Conservation (phyloP, 2,113 vertebrate species). For the Cephalopterus ornatus region DNA sequence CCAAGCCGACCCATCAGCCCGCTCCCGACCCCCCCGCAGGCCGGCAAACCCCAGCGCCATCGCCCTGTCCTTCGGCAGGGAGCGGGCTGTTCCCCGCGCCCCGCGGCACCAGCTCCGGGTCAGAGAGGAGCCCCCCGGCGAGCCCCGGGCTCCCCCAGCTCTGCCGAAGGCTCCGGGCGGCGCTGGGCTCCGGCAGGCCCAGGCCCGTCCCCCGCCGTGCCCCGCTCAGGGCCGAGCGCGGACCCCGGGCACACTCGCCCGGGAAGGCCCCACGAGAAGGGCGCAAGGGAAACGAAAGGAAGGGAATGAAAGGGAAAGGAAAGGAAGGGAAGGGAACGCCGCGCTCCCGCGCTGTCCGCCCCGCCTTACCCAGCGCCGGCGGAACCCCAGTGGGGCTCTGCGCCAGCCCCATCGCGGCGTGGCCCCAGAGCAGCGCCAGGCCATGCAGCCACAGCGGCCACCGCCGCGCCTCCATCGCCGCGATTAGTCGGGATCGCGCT, state of each 20-base stretch:
- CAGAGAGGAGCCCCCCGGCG: not conserved
- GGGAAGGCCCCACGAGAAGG: not conserved
- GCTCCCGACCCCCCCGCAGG: rapidly evolving
- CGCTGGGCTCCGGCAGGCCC: not conserved
- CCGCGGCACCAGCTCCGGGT: not conserved
- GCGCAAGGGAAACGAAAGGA: no score
- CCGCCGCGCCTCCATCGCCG: not conserved
- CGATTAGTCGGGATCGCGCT: rapidly evolving
- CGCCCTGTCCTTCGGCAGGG: not conserved
- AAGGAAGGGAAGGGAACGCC: no score
- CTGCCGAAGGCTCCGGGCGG: not conserved
- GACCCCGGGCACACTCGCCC: not conserved
- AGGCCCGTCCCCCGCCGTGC: not conserved
- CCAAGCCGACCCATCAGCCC: no score
- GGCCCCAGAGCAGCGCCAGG: not conserved
- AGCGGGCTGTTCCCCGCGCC: not conserved
- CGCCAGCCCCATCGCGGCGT: not conserved
- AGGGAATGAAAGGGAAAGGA: not conserved
- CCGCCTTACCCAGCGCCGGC: not conserved
- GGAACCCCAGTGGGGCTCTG: not conserved
- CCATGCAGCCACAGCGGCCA: not conserved
- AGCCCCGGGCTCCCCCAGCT: not conserved
- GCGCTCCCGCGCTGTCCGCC: not conserved
- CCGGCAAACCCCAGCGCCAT: rapidly evolving
- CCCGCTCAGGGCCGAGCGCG: not conserved